Conservation (phyloP, 2,797 vertebrate species). For the Ciconia nigra region DNA sequence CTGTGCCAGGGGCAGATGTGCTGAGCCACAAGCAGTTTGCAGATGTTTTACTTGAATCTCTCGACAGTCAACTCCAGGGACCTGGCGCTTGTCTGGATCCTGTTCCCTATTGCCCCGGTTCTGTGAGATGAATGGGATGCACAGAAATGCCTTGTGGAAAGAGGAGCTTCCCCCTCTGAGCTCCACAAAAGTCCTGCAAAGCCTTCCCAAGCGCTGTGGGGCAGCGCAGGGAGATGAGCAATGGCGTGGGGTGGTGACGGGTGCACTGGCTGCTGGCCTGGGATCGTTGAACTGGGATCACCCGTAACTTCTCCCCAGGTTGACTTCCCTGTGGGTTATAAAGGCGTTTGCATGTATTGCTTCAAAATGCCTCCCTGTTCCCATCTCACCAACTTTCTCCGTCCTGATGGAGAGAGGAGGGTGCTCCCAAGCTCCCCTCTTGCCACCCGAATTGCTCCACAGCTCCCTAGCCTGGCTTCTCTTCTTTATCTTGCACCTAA, state of each 20-base stretch:
- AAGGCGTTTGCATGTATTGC: not conserved
- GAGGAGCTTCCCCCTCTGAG: not conserved
- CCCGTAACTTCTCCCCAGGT: not conserved
- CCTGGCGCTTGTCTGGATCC: not conserved
- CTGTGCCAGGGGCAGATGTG: not conserved
- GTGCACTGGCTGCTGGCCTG: not conserved
- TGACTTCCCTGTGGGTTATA: not conserved
- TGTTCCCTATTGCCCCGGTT: not conserved
- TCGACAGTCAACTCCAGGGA: not conserved
- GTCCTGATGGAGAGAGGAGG: not conserved
- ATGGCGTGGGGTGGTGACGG: accelerated
- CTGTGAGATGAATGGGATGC: not conserved
- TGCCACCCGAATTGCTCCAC: accelerated
- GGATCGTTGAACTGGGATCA: not conserved
- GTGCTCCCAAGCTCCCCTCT: not conserved
- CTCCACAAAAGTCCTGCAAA: not conserved
- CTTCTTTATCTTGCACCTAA: not conserved
- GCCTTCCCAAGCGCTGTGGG: not conserved
- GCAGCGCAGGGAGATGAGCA: not conserved
- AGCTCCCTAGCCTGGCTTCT: not conserved
- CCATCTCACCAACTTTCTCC: not conserved
- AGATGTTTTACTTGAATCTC: not conserved
- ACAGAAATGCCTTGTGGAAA: not conserved
- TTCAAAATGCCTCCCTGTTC: not conserved
- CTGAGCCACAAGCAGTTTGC: not conserved